Conservation (phyloP, 2,797 vertebrate species). For the Typhlichthys eigenmanni region DNA sequence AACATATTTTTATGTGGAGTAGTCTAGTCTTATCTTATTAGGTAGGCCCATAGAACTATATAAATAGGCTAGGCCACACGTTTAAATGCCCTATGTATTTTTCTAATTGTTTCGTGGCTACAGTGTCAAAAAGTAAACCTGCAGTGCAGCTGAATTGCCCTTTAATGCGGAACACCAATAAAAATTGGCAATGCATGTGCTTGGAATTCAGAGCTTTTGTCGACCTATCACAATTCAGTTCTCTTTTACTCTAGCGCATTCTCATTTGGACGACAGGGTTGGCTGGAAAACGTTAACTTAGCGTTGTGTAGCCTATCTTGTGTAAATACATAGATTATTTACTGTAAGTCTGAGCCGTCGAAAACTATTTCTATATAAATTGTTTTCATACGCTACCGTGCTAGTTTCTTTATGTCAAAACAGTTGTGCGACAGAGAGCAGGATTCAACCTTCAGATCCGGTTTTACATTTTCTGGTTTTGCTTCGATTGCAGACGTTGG, state of each 20-base stretch:
- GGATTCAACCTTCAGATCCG: slow-evolving; percentile 19
- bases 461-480: slow-evolving; percentile 21
- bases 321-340: neutral
- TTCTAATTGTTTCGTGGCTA: too few relatives aligned
- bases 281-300: slow-evolving; percentile 37
- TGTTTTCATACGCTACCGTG: neutral
- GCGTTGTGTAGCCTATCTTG: neutral
- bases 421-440: slow-evolving; percentile 3
- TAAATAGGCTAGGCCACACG: too few relatives aligned
- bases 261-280: neutral
- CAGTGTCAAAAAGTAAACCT: neutral
- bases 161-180: slow-evolving; percentile 62
- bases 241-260: slow-evolving; percentile 18
- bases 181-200: slow-evolving; percentile 34
- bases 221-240: slow-evolving; percentile 57
- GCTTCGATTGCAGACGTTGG: slow-evolving; percentile 40
- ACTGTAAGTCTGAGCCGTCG: neutral
- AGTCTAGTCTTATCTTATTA: too few relatives aligned
- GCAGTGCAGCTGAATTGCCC: slow-evolving; percentile 30
- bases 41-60: too few relatives aligned
- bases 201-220: slow-evolving; percentile 11
- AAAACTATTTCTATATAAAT: neutral
- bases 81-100: too few relatives aligned
- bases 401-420: neutral
- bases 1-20: too few relatives aligned